Base-by-base conservation (phyloP, 2,888 invertebrate species). In the Litoditis marina region DNA sequence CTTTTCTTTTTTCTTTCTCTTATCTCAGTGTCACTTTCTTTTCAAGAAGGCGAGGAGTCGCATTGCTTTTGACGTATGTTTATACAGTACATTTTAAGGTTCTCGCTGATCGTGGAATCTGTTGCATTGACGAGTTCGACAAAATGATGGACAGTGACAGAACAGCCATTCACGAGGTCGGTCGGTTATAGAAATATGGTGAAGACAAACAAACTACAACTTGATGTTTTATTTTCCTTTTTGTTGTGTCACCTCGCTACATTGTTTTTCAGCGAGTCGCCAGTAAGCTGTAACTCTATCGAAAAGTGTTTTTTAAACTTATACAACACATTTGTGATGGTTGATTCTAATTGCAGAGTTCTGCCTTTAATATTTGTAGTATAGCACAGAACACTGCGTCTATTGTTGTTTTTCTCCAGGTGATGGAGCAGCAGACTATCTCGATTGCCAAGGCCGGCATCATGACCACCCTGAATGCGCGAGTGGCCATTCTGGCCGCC, bases 111-210 rank as follows among this genome's bases (percentile, higher is more conserved):
- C 69, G 76, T 19, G 81, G 80, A 56, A 80, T 80, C 62, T 98
- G 98, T 84, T 98, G 96, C 85, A 98, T 99, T 84, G 98, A 99
- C 84, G 98, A 99, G 86, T 99, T 99, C 84, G 98, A 99, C 86
- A 99, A 98, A 86, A 95, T 98, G 96, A 91, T 93, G 53, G 96
- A 98, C 73, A 85, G 86, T 46, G 96, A 98, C 85, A 88, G 94
- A 81, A 93, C 93, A 0, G 92, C 94, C 60, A 94, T 95, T 76
- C 94, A 95, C 84, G 94, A 95, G 86, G 94, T 94, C 16, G 22
- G n/a, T 31, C 34, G 7, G 11, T 8, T 47, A 19, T 47, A 19
- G 47, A 5, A n/a, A 50, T 50, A n/a, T n/a, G n/a, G n/a, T n/a
- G n/a, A n/a, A n/a, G n/a, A n/a, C n/a, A n/a, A n/a, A n/a, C n/a